Evolutionary conservation across 2,113 vertebrate genomes (phyloP), one percentile per base, ranked within the genome.

Genomic region (Ancistrus triradiatus): DNA sequence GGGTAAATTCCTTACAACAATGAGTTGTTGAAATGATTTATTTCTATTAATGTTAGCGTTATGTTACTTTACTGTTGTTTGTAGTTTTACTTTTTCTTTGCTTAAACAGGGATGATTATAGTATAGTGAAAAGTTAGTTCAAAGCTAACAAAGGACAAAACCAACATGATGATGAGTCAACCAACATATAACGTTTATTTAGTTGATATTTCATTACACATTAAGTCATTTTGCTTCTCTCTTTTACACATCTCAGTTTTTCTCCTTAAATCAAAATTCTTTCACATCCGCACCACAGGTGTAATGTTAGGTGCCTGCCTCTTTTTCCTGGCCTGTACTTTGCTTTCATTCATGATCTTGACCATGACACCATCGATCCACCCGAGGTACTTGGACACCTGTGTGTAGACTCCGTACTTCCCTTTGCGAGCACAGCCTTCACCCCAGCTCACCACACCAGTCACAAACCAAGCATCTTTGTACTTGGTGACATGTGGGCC

Each of bases 401-500:
- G 92, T 0, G 95, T 97, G 74, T 98, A 98, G 72, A 98, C 3
- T 1, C 95, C 95, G 0, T 89, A 98, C 72, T 97, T 98, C 0
- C 90, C 92, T 46, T 86, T 83, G 15, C 80, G 87, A 0, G 94
- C 94, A 2, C 95, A 98, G 0, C 95, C 95, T 77, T 98, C 95
- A 0, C 95, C 95, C 95, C 95, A 97, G 82, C 95, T 98, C 70
- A 98, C 91, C 1, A 98, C 80, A 1, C 95, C 95, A 0, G 95
- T 97, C 56, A 95, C 63, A 2, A 91, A 98, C 22, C 90, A 90
- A 2, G 93, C 95, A 59, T 75, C 31, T 28, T 44, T 77, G 33
- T 88, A 96, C 1, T 19, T 72, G 0, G 95, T 98, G 62, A 98
- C 92, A 0, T 98, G 95, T 0, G 95, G 95, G 0, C 95, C 95